These are phyloP conservation scores for Karalla daura DNA, from an alignment of 2,797 vertebrate genomes.

Conservation along the genomic window DNA sequence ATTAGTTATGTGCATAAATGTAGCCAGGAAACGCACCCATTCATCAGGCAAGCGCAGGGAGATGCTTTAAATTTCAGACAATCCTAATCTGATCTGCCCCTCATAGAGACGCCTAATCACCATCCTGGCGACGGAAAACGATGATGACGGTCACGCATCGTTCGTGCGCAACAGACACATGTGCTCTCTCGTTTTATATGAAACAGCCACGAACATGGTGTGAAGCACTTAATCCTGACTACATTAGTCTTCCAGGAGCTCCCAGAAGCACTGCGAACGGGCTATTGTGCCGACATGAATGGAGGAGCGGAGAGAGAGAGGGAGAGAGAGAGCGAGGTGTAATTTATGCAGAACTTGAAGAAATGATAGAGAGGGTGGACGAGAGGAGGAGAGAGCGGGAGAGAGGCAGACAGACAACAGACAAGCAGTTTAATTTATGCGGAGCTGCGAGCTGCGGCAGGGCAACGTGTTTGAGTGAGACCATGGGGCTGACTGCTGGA, in stretches of 20 bases:
- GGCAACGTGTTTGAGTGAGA: slow-evolving; percentile 21
- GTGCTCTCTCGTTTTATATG: slow-evolving; percentile 4
- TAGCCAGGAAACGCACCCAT: background rate
- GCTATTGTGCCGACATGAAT: slow-evolving; percentile 73
- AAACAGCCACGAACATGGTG: slow-evolving; percentile 36
- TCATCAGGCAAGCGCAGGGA: background rate
- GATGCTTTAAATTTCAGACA: background rate
- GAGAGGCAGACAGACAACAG: slow-evolving; percentile 60
- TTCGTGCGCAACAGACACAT: slow-evolving; percentile 10
- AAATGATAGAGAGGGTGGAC: slow-evolving; percentile 55
- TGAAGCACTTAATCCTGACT: slow-evolving; percentile 70
- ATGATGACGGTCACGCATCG: slow-evolving; percentile 16
- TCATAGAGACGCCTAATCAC: slow-evolving; percentile 2
- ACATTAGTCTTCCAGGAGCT: slow-evolving; percentile 69
- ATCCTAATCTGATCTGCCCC: background rate
- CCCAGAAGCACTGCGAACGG: slow-evolving; percentile 48
- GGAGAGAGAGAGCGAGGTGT: slow-evolving; percentile 44
- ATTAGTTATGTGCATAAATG: background rate
- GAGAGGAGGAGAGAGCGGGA: slow-evolving; percentile 32
- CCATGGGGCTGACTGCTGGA: slow-evolving; percentile 10
- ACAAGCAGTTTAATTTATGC: slow-evolving; percentile 69
- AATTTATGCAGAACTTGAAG: slow-evolving; percentile 74
- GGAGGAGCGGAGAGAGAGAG: slow-evolving; percentile 44
- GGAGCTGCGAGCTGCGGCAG: slow-evolving; percentile 44
- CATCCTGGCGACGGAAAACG: background rate